A percentile compares a stretch with the other conserved stretches of the same genome.
Conservation (phyloP, 2,113 vertebrate genomes). For the Dissostichus mawsoni region DNA sequence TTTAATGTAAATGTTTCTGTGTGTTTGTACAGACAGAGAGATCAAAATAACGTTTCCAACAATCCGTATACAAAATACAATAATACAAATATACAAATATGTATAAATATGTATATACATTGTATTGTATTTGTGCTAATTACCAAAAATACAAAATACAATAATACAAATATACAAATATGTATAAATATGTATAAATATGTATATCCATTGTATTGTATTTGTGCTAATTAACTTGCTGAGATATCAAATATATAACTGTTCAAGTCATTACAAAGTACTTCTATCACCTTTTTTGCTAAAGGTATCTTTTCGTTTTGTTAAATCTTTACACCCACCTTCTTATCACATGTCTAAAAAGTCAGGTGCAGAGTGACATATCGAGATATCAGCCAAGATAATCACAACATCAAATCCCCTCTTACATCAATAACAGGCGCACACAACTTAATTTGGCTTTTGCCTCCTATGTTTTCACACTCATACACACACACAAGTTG, state of each 20-base stretch:
- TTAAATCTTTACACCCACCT: neutral
- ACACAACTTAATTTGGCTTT: conserved; percentile 25
- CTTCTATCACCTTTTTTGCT: neutral
- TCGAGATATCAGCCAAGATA: conserved; percentile 23
- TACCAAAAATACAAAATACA: too few relatives aligned
- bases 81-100: too few relatives aligned
- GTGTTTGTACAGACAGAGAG: too few relatives aligned
- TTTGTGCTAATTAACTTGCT: neutral
- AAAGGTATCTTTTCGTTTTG: neutral
- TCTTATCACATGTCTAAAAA: neutral
- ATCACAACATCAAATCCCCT: conserved; percentile 35
- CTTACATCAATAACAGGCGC: conserved; percentile 7
- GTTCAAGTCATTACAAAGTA: neutral
- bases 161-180: too few relatives aligned
- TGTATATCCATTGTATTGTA: neutral
- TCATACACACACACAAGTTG: conserved; percentile 2
- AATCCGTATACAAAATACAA: too few relatives aligned
- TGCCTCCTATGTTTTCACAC: neutral
- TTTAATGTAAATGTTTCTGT: too few relatives aligned
- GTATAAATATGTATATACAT: too few relatives aligned
- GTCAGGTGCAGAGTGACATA: neutral
- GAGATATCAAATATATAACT: neutral
- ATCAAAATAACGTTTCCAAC: too few relatives aligned
- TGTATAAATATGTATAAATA: too few relatives aligned
- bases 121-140: too few relatives aligned